Evolutionary conservation across 2,797 vertebrate species (phyloP).

Genomic region (Phylloscopus collybita): DNA sequence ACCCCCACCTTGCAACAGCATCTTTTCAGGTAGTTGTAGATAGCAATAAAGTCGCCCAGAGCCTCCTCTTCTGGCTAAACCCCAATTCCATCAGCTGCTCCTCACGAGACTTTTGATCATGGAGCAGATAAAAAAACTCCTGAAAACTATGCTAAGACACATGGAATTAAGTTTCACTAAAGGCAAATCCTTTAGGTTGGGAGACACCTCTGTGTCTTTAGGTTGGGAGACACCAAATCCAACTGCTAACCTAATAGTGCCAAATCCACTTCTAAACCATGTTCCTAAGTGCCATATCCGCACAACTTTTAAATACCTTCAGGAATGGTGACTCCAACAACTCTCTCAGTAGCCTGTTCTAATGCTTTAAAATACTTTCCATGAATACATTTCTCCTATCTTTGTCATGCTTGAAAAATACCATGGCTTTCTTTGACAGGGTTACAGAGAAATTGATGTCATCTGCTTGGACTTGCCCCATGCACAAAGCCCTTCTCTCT

Average conservation of each 20-base stretch:
- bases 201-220: background rate
- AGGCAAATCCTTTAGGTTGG: background rate
- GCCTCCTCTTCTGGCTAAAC: background rate
- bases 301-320: background rate
- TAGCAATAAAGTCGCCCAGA: background rate
- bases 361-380: background rate
- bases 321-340: background rate
- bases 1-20: accelerated
- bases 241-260: background rate
- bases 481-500: background rate
- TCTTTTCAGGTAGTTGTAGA: background rate
- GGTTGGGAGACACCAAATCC: background rate
- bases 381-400: background rate
- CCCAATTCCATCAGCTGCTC: background rate
- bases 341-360: background rate
- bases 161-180: background rate
- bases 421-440: background rate
- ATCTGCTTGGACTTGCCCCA: too few species aligned
- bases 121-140: background rate
- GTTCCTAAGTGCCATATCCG: background rate
- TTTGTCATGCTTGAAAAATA: background rate
- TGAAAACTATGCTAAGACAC: background rate
- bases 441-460: background rate
- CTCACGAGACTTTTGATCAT: background rate
- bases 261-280: background rate